Evolutionary conservation across 2,888 invertebrate species (phyloP).

Genomic region (Micropterix aruncella): DNA sequence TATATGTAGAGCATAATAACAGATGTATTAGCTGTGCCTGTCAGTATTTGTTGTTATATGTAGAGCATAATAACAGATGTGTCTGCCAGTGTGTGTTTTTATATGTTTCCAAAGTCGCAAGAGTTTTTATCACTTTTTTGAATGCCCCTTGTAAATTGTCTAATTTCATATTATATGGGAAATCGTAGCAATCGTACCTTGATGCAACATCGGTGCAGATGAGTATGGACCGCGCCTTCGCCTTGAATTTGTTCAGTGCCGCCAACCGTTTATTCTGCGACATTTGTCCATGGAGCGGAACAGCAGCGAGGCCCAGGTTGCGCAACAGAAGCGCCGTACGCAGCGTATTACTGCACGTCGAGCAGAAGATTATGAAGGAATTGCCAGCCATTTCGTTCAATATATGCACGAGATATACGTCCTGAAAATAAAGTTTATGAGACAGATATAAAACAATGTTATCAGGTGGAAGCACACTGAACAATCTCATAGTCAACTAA

Average conservation of each 20-base stretch:
- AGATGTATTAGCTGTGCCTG: too few species aligned
- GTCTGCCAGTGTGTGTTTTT: too few species aligned
- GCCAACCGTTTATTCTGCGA: constrained; percentile 93
- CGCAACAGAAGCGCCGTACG: constrained; percentile 79
- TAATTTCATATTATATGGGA: too few species aligned
- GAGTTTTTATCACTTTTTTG: too few species aligned
- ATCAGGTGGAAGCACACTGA: too few species aligned
- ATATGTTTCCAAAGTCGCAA: too few species aligned
- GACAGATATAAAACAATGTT: too few species aligned
- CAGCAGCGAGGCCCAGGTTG: constrained; percentile 83
- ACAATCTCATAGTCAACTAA: too few species aligned
- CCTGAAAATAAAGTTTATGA: constrained; percentile 52
- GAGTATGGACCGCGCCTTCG: constrained; percentile 82
- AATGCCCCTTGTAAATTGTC: too few species aligned
- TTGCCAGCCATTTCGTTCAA: constrained; percentile 91
- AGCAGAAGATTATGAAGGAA: constrained; percentile 94
- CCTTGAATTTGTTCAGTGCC: constrained; percentile 91
- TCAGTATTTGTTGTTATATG: too few species aligned
- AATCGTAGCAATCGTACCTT: constrained; percentile 43
- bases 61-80: too few species aligned
- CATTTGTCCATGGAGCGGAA: constrained; percentile 99
- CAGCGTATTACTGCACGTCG: constrained; percentile 87
- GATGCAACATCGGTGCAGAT: constrained; percentile 99
- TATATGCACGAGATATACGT: constrained; percentile 90
- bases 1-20: too few species aligned